Conservation (phyloP, 2,797 vertebrate genomes). For the Falco columbarius region DNA sequence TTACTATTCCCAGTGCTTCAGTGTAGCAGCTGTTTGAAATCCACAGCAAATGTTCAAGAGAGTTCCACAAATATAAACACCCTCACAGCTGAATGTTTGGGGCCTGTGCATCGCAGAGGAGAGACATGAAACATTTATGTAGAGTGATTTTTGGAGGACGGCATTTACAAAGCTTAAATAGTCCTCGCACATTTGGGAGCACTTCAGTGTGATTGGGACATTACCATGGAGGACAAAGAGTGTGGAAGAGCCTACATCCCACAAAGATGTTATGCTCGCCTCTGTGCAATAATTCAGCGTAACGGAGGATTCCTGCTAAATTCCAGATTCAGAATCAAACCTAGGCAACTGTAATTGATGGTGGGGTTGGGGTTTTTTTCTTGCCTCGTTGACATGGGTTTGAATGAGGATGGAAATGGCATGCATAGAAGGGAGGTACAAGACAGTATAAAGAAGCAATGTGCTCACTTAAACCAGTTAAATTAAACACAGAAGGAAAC, state of each 20-base stretch:
- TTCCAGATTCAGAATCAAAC: constrained; percentile 29
- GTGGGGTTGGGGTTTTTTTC: neutral
- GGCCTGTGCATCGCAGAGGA: constrained; percentile 72
- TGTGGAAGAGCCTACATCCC: constrained; percentile 50
- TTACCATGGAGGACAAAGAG: constrained; percentile 67
- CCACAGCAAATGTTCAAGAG: constrained; percentile 84
- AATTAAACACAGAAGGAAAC: neutral
- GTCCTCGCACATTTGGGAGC: constrained; percentile 65
- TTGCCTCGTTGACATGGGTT: neutral
- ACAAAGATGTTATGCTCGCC: constrained; percentile 29
- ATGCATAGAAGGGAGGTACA: neutral
- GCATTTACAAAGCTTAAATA: constrained; percentile 74
- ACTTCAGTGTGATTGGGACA: constrained; percentile 73
- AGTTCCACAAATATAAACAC: constrained; percentile 85
- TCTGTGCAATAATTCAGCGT: constrained; percentile 18
- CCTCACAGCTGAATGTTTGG: constrained; percentile 78
- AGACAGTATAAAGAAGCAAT: neutral
- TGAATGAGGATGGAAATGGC: neutral
- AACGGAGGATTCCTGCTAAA: constrained; percentile 56
- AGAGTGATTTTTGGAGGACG: constrained; percentile 67
- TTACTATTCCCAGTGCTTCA: constrained; percentile 86
- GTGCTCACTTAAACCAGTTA: neutral
- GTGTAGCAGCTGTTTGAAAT: constrained; percentile 89
- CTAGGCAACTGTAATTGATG: neutral
- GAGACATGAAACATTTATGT: constrained; percentile 81